These are phyloP conservation scores for Crocodylus rhombifer DNA, from an alignment of 2,797 vertebrate species.

Conservation along the genomic window DNA sequence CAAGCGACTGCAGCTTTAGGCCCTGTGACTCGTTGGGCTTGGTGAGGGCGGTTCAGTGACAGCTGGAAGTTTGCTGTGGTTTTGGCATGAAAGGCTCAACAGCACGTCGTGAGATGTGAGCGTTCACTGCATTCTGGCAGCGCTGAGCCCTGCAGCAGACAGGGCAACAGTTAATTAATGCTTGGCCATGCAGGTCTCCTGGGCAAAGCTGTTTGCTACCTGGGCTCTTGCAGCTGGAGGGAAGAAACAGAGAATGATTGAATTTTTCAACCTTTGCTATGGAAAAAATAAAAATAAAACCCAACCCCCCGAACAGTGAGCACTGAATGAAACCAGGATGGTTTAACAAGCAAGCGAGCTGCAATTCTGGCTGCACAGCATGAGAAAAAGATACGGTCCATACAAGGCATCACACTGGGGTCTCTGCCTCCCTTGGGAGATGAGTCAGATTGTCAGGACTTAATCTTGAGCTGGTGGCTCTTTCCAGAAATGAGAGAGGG, in stretches of 20 bases:
- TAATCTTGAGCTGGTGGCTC: not conserved
- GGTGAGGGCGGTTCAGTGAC: not conserved
- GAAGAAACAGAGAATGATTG: fast-evolving
- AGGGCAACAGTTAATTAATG: fast-evolving
- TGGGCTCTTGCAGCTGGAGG: fast-evolving
- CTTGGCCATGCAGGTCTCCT: not conserved
- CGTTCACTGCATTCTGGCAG: fast-evolving
- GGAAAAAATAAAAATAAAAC: not conserved
- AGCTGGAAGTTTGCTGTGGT: not conserved
- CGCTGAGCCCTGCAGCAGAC: not conserved
- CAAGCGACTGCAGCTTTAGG: no score
- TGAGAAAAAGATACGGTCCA: not conserved
- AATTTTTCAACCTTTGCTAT: not conserved
- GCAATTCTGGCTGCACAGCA: no score
- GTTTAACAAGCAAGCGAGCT: not conserved
- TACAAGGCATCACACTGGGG: fast-evolving
- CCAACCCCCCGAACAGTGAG: no score
- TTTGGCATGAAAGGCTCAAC: not conserved
- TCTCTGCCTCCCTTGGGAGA: not conserved
- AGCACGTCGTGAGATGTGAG: not conserved
- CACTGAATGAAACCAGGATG: no score
- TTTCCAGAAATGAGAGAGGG: not conserved
- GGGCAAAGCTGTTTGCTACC: not conserved
- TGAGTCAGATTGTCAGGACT: not conserved
- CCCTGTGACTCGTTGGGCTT: not conserved